Evolutionary conservation across 2,888 invertebrate genomes (phyloP).

Genomic region (Podotricha telesiphe): DNA sequence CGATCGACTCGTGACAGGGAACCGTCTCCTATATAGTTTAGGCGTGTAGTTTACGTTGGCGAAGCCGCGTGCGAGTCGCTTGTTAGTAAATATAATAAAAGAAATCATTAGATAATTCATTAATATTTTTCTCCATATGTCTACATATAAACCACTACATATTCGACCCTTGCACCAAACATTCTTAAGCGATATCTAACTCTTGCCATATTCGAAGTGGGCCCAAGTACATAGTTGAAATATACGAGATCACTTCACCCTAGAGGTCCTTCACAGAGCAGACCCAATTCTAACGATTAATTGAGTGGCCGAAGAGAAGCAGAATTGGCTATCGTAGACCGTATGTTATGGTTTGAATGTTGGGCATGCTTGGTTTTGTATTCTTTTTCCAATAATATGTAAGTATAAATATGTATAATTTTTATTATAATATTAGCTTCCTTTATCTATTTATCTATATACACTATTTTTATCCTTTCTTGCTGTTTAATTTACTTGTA

Average conservation of each 20-base stretch:
- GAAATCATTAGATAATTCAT: background rate
- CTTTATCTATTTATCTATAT: too few relatives aligned
- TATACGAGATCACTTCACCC: slow-evolving; percentile 51
- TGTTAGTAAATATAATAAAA: background rate
- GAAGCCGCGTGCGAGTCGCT: too few relatives aligned
- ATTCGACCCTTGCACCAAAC: slow-evolving; percentile 23
- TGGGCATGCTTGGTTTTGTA: slow-evolving; percentile 26
- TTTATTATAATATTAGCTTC: too few relatives aligned
- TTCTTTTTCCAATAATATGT: background rate
- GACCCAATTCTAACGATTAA: slow-evolving; percentile 62
- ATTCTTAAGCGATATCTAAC: slow-evolving; percentile 36
- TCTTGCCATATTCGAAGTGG: slow-evolving; percentile 46
- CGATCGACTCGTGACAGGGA: too few relatives aligned
- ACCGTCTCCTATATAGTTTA: too few relatives aligned
- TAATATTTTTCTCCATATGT: background rate
- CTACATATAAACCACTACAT: slow-evolving; percentile 1
- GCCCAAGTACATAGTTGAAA: slow-evolving; percentile 47
- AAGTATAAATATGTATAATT: background rate
- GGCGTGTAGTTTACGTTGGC: too few relatives aligned
- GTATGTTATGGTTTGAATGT: slow-evolving; percentile 36
- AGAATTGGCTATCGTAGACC: slow-evolving; percentile 57
- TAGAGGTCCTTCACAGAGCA: slow-evolving; percentile 49
- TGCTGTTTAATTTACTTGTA: too few relatives aligned
- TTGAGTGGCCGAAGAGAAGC: slow-evolving; percentile 62
- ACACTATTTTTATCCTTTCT: too few relatives aligned